Evolutionary conservation across 2,888 invertebrate genomes (phyloP).

Genomic region (Julus scandinavius): DNA sequence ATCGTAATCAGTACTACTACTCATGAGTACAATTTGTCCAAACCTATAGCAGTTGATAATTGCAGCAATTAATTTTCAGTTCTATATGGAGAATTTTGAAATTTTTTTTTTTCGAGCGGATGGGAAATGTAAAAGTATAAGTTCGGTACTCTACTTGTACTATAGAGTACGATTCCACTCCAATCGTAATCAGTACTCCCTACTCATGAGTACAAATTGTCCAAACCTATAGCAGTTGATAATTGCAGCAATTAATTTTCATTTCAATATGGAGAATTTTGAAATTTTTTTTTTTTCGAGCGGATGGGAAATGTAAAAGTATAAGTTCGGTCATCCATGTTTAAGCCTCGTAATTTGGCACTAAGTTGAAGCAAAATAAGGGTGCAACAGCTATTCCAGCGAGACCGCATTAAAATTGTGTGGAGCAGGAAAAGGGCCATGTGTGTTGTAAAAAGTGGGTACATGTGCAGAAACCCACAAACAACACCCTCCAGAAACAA

Average conservation of each 20-base stretch:
- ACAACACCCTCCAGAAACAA: slow-evolving; percentile 43
- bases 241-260: no score
- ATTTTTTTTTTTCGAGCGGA: not conserved
- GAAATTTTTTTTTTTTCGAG: not conserved
- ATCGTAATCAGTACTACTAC: no score
- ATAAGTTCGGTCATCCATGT: not conserved
- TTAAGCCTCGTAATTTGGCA: not conserved
- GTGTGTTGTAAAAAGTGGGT: slow-evolving; percentile 14
- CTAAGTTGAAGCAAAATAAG: slow-evolving; percentile 25
- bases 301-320: not conserved
- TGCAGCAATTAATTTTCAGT: no score
- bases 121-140: not conserved
- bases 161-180: no score
- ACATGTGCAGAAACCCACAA: slow-evolving; percentile 31
- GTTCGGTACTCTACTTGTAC: no score
- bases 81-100: no score
- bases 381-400: slow-evolving; percentile 29
- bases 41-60: no score
- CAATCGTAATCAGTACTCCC: no score
- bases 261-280: no score
- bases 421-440: slow-evolving; percentile 43
- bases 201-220: no score
- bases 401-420: slow-evolving; percentile 24
- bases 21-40: no score
- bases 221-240: no score